Base-by-base conservation (phyloP, 2,888 invertebrate species). In the Hemithea aestivaria region DNA sequence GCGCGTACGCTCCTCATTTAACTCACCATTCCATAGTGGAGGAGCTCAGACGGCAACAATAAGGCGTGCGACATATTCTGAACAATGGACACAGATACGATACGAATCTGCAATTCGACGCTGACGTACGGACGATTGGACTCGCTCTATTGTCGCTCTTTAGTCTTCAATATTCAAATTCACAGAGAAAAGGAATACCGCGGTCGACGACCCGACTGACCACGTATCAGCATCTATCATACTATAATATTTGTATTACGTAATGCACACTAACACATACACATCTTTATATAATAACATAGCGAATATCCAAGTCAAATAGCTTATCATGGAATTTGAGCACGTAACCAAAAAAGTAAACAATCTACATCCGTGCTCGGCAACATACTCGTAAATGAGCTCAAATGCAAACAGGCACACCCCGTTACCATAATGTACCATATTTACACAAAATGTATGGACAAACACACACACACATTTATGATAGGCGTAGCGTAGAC, bases 51-150 rank as follows among this genome's bases (percentile, higher is more conserved):
- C 64, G 50, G 53, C 52, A 76, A 83, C 82, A 85, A 85, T 84
- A 79, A 75, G 72, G 73, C 56, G 48, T 76, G 81, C 66, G 83
- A 85, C 85, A 71, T 85, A 85, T 85, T 81, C 73, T 75, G 85
- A 85, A 85, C 85, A 85, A 85, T 85, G 71, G 83, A 61, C 58
- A 45, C 66, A 69, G 70, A 67, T 73, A 78, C 73, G 83, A 82
- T 79, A 79, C 58, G 84, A 79, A 85, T 85, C 78, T 66, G 64
- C 79, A 82, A 84, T 76, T 70, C 64, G 64, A 51, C 46, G 55
- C 61, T 82, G 81, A 84, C 81, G 83, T 78, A 68, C 48, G 53
- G 43, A 58, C 62, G 64, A 69, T 62, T 66, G 65, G 58, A 59
- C 56, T 55, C 53, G 54, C 55, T 47, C 73, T 69, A 78, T 79